Evolutionary conservation across 2,113 vertebrate species (phyloP).

Genomic region (Aptenodytes patagonicus): DNA sequence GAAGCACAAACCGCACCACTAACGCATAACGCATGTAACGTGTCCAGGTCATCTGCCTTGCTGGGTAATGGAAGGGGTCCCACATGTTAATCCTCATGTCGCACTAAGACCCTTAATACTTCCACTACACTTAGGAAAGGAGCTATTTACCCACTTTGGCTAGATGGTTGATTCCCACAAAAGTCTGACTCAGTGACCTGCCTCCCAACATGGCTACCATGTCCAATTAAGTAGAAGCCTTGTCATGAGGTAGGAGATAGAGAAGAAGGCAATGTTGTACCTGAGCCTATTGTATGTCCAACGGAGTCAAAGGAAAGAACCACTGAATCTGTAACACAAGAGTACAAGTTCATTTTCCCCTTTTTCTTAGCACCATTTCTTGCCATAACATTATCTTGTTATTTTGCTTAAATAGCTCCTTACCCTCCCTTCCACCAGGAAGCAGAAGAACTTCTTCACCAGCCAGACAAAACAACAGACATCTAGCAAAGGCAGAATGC

Average conservation of each 20-base stretch:
- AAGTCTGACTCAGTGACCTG: not conserved
- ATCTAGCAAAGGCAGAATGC: not conserved
- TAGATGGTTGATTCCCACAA: not conserved
- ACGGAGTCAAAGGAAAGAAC: conserved; percentile 86
- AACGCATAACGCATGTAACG: accelerated
- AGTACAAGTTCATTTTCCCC: conserved; percentile 83
- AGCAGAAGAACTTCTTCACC: not conserved
- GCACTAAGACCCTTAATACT: not conserved
- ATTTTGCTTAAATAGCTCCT: not conserved
- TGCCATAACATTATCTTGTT: not conserved
- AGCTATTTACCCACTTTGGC: not conserved
- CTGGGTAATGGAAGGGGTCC: not conserved
- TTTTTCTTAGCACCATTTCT: conserved; percentile 20
- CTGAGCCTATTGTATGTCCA: conserved; percentile 94
- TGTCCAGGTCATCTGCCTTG: not conserved
- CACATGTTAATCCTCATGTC: accelerated
- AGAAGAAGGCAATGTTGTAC: conserved; percentile 80
- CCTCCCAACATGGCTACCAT: conserved; percentile 69
- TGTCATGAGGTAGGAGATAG: conserved; percentile 46
- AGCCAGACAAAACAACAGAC: not conserved
- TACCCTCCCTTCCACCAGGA: not conserved
- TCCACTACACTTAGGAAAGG: not conserved
- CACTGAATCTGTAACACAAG: conserved; percentile 96
- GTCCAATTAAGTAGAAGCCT: conserved; percentile 42
- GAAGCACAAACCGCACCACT: not conserved